Conservation (phyloP, 2,797 vertebrate species). For the Anguilla anguilla region DNA sequence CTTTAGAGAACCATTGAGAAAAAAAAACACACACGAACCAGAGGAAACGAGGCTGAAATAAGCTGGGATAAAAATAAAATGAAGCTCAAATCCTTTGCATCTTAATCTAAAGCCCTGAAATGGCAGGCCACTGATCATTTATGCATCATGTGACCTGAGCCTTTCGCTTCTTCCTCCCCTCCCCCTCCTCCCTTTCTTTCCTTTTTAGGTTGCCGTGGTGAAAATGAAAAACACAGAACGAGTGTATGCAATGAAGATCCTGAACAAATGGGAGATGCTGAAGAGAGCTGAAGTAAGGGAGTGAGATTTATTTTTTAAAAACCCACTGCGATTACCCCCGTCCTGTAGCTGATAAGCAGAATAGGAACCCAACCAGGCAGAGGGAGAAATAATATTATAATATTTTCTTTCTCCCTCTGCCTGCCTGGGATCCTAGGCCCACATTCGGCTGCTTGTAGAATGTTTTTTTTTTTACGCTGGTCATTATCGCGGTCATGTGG, state of each 20-base stretch:
- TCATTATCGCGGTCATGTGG: background rate
- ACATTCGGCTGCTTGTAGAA: background rate
- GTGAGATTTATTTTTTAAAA: background rate
- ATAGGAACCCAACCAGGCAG: background rate
- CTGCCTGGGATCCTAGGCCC: background rate
- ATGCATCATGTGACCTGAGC: constrained; percentile 27
- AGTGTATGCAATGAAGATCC: constrained; percentile 99
- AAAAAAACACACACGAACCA: background rate
- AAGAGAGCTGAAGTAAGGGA: constrained; percentile 93
- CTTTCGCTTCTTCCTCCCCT: background rate
- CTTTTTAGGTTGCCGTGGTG: constrained; percentile 91
- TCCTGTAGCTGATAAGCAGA: background rate
- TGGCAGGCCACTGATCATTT: background rate
- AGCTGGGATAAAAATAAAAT: constrained; percentile 31
- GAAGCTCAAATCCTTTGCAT: constrained; percentile 14
- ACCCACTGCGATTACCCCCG: background rate
- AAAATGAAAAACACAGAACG: constrained; percentile 96
- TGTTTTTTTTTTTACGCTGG: background rate
- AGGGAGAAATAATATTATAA: too few species aligned
- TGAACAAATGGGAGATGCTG: constrained; percentile 99
- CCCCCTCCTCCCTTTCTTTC: background rate
- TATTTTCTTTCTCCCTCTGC: background rate
- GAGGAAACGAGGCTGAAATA: constrained; percentile 2
- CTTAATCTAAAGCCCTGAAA: constrained; percentile 30
- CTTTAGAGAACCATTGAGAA: background rate